phyloP scores from a whole-genome alignment of 2,113 vertebrate genomes.

The Arenaria interpres region DNA sequence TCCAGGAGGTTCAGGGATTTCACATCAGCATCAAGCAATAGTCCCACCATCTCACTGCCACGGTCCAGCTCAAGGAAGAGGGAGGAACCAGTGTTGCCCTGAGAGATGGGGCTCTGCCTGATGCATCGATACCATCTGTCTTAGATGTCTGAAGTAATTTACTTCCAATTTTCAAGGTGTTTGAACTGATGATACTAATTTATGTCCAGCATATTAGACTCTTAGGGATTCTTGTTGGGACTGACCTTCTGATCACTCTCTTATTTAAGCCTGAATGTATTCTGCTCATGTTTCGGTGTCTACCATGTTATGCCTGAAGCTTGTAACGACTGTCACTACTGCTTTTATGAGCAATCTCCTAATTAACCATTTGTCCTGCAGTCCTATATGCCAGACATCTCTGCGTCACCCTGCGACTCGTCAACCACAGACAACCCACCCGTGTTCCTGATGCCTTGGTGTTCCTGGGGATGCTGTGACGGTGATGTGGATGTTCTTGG shows the following conservation, averaged over 20 bases:
- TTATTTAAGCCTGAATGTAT: constrained; percentile 12
- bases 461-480: not conserved
- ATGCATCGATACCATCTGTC: not conserved
- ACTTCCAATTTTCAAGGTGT: constrained; percentile 39
- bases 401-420: fast-evolving
- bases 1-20: not conserved
- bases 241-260: not conserved
- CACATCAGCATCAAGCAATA: not conserved
- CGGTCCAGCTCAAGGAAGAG: not conserved
- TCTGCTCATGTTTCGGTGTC: not conserved
- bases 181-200: constrained; percentile 46
- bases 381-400: not conserved
- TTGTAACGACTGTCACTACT: not conserved
- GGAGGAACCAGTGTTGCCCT: not conserved
- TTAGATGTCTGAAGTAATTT: constrained; percentile 36
- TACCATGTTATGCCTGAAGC: not conserved
- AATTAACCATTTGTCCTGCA: not conserved
- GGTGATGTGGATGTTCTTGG: not conserved
- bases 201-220: not conserved
- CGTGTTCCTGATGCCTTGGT: fast-evolving
- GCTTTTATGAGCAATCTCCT: not conserved
- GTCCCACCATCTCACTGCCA: not conserved
- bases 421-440: not conserved
- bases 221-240: not conserved
- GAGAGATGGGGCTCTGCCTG: not conserved